A percentile compares a stretch with the other conserved stretches of the same genome.
phyloP scores from a whole-genome alignment of 2,113 vertebrate species.

The Phrynocephalus versicolor region DNA sequence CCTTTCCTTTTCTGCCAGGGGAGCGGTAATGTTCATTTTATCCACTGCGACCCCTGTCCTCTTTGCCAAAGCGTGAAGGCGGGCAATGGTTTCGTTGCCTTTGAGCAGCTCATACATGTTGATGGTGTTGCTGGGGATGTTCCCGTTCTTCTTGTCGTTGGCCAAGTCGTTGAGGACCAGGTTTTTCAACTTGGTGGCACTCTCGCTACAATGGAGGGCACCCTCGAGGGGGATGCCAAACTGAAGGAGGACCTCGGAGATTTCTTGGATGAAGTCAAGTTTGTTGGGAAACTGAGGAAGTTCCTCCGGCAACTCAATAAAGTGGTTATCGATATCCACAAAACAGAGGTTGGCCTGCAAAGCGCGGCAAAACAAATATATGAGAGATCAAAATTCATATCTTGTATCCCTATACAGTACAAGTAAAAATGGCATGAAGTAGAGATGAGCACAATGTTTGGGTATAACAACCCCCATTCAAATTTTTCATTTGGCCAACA shows the following conservation, averaged over 20 bases:
- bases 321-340: constrained; percentile 94
- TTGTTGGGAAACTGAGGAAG: constrained; percentile 93
- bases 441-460: not conserved
- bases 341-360: constrained; percentile 94
- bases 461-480: not conserved
- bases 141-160: constrained; percentile 92
- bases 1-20: constrained; percentile 70
- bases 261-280: constrained; percentile 89
- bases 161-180: constrained; percentile 88
- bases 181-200: constrained; percentile 79
- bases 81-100: constrained; percentile 86
- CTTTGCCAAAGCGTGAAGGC: constrained; percentile 88
- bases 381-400: not conserved
- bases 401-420: rapidly evolving
- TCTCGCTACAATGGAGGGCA: constrained; percentile 75
- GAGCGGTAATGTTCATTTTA: constrained; percentile 75
- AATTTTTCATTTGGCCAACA: not conserved
- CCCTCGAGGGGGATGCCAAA: constrained; percentile 84
- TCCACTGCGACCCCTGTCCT: constrained; percentile 85
- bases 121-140: constrained; percentile 83
- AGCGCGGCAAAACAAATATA: not conserved
- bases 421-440: not conserved
- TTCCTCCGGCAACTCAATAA: constrained; percentile 89
- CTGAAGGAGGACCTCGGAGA: constrained; percentile 87
- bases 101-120: constrained; percentile 87